Evolutionary conservation across 2,797 vertebrate genomes (phyloP).

Genomic region (Helicolenus hilgendorfi): DNA sequence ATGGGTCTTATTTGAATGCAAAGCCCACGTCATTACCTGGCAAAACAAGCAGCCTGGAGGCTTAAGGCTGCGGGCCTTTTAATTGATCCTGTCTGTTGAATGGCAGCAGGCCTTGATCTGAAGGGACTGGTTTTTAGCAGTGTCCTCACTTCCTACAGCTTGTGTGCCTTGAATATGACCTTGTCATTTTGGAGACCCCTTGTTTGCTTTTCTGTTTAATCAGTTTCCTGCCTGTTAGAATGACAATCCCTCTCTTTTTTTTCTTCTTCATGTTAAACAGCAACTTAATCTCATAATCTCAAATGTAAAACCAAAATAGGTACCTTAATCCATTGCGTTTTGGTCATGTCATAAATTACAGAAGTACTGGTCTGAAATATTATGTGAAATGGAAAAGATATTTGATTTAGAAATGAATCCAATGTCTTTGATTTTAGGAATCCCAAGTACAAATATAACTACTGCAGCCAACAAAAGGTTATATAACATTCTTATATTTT

Average conservation of each 20-base stretch:
- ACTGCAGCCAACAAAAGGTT: too few species aligned
- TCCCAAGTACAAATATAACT: too few species aligned
- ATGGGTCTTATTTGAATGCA: constrained; percentile 78
- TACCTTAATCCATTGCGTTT: too few species aligned
- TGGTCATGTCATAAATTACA: too few species aligned
- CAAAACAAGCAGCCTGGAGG: constrained; percentile 71
- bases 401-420: too few species aligned
- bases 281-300: not conserved
- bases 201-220: constrained; percentile 37
- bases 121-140: constrained; percentile 72
- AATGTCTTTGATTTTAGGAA: too few species aligned
- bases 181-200: constrained; percentile 67
- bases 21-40: constrained; percentile 72
- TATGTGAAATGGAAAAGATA: too few species aligned
- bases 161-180: constrained; percentile 84
- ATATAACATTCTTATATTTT: too few species aligned
- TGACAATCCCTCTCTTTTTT: not conserved
- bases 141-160: constrained; percentile 68
- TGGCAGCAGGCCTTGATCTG: constrained; percentile 74
- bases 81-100: constrained; percentile 86
- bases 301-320: too few species aligned
- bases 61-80: constrained; percentile 76
- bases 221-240: constrained; percentile 11
- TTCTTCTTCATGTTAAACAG: constrained; percentile 16
- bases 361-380: too few species aligned